Evolutionary conservation across 2,888 invertebrate species (phyloP).

Genomic region (Cephus rjabovi): DNA sequence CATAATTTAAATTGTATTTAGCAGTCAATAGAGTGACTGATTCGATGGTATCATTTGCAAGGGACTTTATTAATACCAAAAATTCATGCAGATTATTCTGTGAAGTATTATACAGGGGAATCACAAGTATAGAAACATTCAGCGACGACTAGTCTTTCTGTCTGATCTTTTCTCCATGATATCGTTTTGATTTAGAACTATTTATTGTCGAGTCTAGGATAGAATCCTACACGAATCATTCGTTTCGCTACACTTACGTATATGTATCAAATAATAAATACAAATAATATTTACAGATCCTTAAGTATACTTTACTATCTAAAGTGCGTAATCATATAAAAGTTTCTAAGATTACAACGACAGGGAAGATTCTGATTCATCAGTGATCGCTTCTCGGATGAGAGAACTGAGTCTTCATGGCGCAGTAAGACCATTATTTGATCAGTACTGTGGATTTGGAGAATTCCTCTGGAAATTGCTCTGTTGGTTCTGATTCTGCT

Average conservation of each 20-base stretch:
- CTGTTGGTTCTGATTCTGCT: slow-evolving; percentile 57
- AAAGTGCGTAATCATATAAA: slow-evolving; percentile 17
- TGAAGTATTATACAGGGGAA: not conserved
- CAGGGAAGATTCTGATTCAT: slow-evolving; percentile 7
- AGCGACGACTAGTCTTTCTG: not conserved
- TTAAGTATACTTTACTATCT: not conserved
- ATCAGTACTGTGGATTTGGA: slow-evolving; percentile 63
- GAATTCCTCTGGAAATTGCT: slow-evolving; percentile 59
- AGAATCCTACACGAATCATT: not conserved
- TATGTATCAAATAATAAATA: slow-evolving; percentile 42
- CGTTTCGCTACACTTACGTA: slow-evolving; percentile 13
- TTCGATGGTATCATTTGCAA: not conserved
- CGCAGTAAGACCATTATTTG: not conserved
- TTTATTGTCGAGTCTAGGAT: not conserved
- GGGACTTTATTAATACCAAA: not conserved
- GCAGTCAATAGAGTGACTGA: not conserved
- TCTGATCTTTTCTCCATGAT: not conserved
- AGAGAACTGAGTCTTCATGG: not conserved
- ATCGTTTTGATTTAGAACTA: not conserved
- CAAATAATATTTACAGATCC: slow-evolving; percentile 22
- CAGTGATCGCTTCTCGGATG: not conserved
- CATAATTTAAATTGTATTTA: not conserved
- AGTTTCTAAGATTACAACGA: slow-evolving; percentile 27
- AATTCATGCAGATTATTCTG: not conserved
- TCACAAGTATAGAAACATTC: not conserved